Evolutionary conservation across 2,113 vertebrate species (phyloP), one percentile per base, ranked within the genome.

Genomic region (Helogale parvula): DNA sequence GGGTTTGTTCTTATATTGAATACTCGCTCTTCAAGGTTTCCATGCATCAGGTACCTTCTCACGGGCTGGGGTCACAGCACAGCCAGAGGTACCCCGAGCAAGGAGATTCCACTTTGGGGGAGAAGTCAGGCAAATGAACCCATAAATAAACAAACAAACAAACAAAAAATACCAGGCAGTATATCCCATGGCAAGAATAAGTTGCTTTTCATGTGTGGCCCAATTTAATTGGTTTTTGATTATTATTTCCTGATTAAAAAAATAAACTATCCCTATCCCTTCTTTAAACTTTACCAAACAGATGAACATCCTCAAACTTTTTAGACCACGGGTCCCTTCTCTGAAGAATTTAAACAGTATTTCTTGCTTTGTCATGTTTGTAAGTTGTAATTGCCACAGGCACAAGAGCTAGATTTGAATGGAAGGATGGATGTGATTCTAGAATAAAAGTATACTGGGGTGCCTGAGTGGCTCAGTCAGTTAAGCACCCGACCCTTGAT

Each of bases 241-340:
- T 11, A 2, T 50, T 50, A 2, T 2, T 45, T 45, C 38, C 29
- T 10, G 2, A 60, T 38, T 57, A 2, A 60, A 60, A 60, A 60
- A 60, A 7, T 8, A 60, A 60, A 60, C 52, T 27, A 16, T 69
- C 29, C 11, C 12, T 11, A 10, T 4, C 38, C 9, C 16, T 88
- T 81, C 57, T 93, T 80, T 79, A 63, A 69, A 41, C 19, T 93
- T 87, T 80, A 15, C 85, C 41, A 35, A 88, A 88, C 63, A 79
- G 12, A 65, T 15, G 0, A 33, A 4, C 21, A 41, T 17, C 74
- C 63, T 60, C 17, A 16, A 5, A 35, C 21, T 7, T 60, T 57
- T 54, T 12, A 71, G 65, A n/a, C 2, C 21, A 5, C 0, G 5
- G 1, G 0, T 50, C 89, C 13, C 10, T 87, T 38, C 21, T 21